Percentiles rank a stretch among this genome's conserved stretches.
Evolutionary conservation across 2,797 vertebrate species (phyloP).

Genomic region (Mastacembelus armatus): DNA sequence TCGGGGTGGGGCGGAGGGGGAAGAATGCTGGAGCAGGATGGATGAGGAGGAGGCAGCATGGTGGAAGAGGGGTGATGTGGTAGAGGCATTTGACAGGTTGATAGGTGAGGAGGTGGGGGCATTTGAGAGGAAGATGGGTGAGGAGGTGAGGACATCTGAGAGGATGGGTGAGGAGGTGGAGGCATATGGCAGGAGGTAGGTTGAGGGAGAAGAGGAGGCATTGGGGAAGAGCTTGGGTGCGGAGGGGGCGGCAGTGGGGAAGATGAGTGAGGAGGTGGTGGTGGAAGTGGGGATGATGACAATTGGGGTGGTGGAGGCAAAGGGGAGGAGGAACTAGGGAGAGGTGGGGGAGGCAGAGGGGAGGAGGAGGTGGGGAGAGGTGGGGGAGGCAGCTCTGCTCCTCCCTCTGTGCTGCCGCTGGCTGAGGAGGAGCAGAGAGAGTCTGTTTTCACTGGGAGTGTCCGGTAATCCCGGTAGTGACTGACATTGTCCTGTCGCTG

Average conservation of each 20-base stretch:
- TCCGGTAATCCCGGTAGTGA: constrained; percentile 85
- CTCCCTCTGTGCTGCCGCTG: constrained; percentile 78
- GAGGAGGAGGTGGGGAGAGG: constrained; percentile 71
- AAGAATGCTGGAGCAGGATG: constrained; percentile 71
- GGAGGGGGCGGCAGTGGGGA: constrained; percentile 46
- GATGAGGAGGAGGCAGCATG: constrained; percentile 81
- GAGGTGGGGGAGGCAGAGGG: constrained; percentile 70
- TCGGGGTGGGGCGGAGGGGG: constrained; percentile 81
- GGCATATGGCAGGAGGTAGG: constrained; percentile 76
- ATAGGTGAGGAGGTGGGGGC: constrained; percentile 61
- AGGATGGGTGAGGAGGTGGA: constrained; percentile 64
- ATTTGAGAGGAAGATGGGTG: constrained; percentile 42
- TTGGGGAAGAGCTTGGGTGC: constrained; percentile 29
- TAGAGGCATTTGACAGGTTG: constrained; percentile 24
- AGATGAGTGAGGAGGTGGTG: constrained; percentile 54
- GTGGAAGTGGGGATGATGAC: constrained; percentile 61
- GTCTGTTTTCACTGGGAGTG: constrained; percentile 82
- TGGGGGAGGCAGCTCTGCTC: constrained; percentile 79
- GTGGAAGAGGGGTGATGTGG: constrained; percentile 62
- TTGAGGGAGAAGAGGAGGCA: constrained; percentile 76
- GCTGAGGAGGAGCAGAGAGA: constrained; percentile 87
- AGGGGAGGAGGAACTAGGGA: constrained; percentile 59
- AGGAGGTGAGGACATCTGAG: constrained; percentile 59
- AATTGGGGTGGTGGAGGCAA: constrained; percentile 57
- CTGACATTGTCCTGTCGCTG: constrained; percentile 83